These are phyloP conservation scores for Rhagologus leucostigma DNA, from an alignment of 2,113 vertebrate species.

Conservation along the genomic window DNA sequence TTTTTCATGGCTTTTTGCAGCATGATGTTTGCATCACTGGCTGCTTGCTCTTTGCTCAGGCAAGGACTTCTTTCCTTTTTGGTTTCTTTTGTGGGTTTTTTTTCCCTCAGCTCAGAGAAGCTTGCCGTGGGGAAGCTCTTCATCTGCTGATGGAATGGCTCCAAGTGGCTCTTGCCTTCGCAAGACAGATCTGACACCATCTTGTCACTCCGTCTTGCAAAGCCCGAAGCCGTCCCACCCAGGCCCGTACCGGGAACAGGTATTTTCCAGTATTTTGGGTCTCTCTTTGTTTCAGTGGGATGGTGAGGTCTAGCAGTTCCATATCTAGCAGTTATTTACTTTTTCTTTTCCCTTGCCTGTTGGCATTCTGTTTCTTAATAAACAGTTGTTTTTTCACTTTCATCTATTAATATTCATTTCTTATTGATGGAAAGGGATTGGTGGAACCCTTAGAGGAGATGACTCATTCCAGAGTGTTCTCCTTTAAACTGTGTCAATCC, in stretches of 20 bases:
- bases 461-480: not conserved
- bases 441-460: not conserved
- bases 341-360: not conserved
- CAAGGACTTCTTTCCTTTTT: not conserved
- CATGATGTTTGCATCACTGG: accelerated
- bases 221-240: not conserved
- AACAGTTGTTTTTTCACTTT: not conserved
- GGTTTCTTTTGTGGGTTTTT: not conserved
- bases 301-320: not conserved
- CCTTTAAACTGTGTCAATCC: not conserved
- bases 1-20: accelerated
- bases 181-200: not conserved
- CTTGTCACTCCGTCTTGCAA: not conserved
- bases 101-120: not conserved
- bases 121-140: not conserved
- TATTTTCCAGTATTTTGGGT: not conserved
- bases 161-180: not conserved
- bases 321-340: not conserved
- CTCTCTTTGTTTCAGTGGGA: not conserved
- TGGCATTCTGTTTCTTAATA: not conserved
- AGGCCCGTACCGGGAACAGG: accelerated
- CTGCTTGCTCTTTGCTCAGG: not conserved
- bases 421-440: not conserved
- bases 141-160: not conserved
- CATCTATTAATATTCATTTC: not conserved